Percentiles rank a stretch among this genome's conserved stretches.
These are phyloP conservation scores for Heliconius hewitsoni DNA, from an alignment of 1,140 invertebrate genomes.

Conservation along the genomic window DNA sequence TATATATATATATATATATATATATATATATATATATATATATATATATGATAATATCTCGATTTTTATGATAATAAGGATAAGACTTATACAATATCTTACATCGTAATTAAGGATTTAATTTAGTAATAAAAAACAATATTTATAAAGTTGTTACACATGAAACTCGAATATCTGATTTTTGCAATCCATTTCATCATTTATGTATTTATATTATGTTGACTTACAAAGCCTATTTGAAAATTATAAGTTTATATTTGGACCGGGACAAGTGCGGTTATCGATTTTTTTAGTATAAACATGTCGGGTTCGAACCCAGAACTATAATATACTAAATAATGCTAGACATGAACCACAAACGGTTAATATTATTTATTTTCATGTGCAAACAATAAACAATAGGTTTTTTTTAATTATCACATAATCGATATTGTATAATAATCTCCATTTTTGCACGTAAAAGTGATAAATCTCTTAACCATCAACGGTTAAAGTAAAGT, in stretches of 20 bases:
- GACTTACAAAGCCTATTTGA: no score
- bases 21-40: no score
- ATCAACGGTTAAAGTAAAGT: constrained; percentile 19
- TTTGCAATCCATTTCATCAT: not conserved
- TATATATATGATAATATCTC: constrained; percentile 22
- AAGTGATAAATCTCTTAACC: constrained; percentile 8
- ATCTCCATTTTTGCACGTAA: constrained; percentile 18
- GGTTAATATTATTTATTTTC: no score
- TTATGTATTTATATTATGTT: no score
- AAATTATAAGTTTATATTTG: no score
- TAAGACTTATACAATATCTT: not conserved
- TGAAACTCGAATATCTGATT: not conserved
- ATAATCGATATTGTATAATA: not conserved
- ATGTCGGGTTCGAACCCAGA: no score
- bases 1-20: no score
- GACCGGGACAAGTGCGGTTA: no score
- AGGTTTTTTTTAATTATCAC: not conserved
- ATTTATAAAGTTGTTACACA: not conserved
- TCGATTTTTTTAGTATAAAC: no score
- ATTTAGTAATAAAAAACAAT: not conserved
- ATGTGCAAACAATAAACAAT: not conserved
- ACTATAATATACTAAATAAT: no score
- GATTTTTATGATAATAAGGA: constrained; percentile 23
- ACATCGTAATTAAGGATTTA: not conserved
- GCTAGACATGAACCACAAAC: no score